Conservation (phyloP, 2,888 invertebrate species). For the Apodemia mormo region DNA sequence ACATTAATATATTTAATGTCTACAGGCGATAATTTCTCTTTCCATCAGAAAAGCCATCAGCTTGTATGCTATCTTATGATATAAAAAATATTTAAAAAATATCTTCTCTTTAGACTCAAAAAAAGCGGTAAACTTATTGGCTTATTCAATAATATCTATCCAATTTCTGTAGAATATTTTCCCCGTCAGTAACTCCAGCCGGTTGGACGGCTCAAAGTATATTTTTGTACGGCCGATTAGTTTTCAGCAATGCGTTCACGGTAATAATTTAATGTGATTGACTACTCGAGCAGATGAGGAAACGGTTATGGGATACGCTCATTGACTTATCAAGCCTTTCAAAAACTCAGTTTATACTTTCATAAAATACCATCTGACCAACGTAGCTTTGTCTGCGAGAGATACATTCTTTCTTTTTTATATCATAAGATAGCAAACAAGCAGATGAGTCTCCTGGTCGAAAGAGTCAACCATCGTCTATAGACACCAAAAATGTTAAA, state of each 20-base stretch:
- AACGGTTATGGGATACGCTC: constrained; percentile 19
- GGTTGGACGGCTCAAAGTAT: constrained; percentile 14
- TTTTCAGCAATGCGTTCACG: constrained; percentile 40
- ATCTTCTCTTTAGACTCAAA: neutral
- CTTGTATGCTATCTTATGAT: no score
- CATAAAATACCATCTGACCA: no score
- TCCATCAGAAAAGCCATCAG: no score
- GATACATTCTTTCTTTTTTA: no score
- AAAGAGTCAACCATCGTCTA: no score
- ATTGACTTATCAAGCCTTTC: neutral
- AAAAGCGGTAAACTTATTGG: neutral
- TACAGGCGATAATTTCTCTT: no score
- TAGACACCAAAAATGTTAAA: no score
- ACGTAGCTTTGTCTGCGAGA: no score
- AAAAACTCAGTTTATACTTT: neutral
- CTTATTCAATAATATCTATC: neutral
- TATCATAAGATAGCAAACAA: no score
- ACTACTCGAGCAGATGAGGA: constrained; percentile 30
- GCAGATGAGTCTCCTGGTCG: no score
- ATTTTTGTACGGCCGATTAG: constrained; percentile 41
- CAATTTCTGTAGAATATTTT: constrained; percentile 5
- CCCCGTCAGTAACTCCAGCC: neutral
- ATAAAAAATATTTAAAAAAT: no score
- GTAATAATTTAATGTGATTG: constrained; percentile 46
- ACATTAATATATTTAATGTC: no score